A percentile compares a stretch with the other conserved stretches of the same genome.
Conservation (phyloP, 64 coral and sea anemone species). For the Montipora foliosa region DNA sequence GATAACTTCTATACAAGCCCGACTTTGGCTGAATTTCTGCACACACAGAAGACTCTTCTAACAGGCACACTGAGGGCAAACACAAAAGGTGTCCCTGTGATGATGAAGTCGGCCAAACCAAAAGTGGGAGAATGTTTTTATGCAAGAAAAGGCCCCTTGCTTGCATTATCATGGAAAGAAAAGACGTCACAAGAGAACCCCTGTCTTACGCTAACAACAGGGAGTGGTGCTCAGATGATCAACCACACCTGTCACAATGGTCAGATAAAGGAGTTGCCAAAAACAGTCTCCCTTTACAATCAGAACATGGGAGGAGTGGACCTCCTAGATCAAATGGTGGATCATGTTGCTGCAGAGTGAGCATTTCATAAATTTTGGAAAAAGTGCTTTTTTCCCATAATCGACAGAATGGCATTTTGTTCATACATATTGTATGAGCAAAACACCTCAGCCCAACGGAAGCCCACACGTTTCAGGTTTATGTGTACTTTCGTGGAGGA, state of each 20-base stretch:
- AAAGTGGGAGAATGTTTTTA: slow-evolving; percentile 56
- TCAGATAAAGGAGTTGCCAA: slow-evolving; percentile 27
- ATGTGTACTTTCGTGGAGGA: slow-evolving; percentile 56
- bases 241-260: slow-evolving; percentile 32
- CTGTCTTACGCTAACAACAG: slow-evolving; percentile 55
- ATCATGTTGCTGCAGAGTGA: slow-evolving; percentile 50
- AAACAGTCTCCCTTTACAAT: slow-evolving; percentile 38
- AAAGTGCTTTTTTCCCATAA: slow-evolving; percentile 37
- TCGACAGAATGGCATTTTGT: slow-evolving; percentile 59
- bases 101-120: slow-evolving; percentile 43
- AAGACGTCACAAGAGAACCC: slow-evolving; percentile 55
- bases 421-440: slow-evolving; percentile 49
- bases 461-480: slow-evolving; percentile 49
- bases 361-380: slow-evolving; percentile 70
- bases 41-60: slow-evolving; percentile 16
- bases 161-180: slow-evolving; percentile 43
- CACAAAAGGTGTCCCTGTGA: slow-evolving; percentile 50
- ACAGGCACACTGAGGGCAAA: slow-evolving; percentile 28
- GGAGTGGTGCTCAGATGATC: slow-evolving; percentile 42
- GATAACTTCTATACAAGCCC: slow-evolving; percentile 59
- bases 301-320: slow-evolving; percentile 58
- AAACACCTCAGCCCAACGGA: slow-evolving; percentile 17
- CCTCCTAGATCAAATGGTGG: slow-evolving; percentile 59
- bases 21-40: slow-evolving; percentile 19
- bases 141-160: slow-evolving; percentile 39